Evolutionary conservation across 2,797 vertebrate species (phyloP).

Genomic region (Schizopygopsis malacanthus): DNA sequence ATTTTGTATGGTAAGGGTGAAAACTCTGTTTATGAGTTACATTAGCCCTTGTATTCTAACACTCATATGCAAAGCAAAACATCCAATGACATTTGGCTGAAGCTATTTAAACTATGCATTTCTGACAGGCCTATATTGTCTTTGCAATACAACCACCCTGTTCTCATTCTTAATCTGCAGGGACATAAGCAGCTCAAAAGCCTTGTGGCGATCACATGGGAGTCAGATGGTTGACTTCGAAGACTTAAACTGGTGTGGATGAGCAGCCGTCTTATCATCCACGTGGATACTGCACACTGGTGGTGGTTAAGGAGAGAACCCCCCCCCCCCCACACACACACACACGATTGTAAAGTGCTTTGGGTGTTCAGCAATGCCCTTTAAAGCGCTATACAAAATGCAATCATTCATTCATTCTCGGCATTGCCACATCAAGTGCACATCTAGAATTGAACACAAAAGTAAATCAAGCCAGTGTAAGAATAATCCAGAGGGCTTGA

Average conservation of each 20-base stretch:
- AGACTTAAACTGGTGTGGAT: background rate
- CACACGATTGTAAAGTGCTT: too few relatives aligned
- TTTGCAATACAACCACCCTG: background rate
- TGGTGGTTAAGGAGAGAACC: too few relatives aligned
- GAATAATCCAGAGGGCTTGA: background rate
- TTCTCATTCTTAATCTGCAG: constrained; percentile 14
- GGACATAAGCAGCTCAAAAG: constrained; percentile 42
- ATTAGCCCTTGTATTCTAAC: background rate
- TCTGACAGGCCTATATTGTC: background rate
- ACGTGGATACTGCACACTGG: too few relatives aligned
- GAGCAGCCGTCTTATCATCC: too few relatives aligned
- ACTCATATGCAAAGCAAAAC: background rate
- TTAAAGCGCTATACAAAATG: too few relatives aligned
- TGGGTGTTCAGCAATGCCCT: too few relatives aligned
- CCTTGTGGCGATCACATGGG: constrained; percentile 63
- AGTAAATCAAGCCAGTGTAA: background rate
- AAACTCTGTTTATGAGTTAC: background rate
- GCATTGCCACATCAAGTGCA: background rate
- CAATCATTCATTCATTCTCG: background rate
- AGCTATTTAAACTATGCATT: background rate
- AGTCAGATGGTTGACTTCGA: constrained; percentile 61
- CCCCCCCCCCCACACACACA: too few relatives aligned
- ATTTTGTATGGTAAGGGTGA: background rate
- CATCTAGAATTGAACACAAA: background rate
- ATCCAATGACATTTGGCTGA: background rate